Evolutionary conservation across 2,888 invertebrate species (phyloP).

Genomic region (Xanthostigma xanthostigma): DNA sequence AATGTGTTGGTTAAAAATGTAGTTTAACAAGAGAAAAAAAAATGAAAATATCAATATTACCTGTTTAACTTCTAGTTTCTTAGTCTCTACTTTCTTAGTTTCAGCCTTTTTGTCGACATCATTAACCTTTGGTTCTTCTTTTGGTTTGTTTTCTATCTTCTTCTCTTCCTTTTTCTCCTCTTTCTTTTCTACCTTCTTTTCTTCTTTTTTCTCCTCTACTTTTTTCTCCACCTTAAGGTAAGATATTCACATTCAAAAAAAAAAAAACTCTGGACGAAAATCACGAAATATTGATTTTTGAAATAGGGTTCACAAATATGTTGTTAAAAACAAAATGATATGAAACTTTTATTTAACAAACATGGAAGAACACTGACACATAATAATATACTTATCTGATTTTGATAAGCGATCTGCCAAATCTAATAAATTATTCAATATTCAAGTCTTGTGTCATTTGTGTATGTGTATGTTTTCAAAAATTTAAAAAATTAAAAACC

Average conservation of each 20-base stretch:
- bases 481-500: no score
- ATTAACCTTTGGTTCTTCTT: conserved; percentile 24
- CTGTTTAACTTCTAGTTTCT: conserved; percentile 10
- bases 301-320: background rate
- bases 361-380: background rate
- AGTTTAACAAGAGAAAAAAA: background rate
- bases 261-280: conserved; percentile 5
- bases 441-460: no score
- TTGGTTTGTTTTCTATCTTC: conserved; percentile 26
- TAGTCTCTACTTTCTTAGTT: conserved; percentile 11
- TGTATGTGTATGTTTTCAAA: no score
- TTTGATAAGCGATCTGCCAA: no score
- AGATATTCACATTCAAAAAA: conserved; percentile 6
- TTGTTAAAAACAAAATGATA: no score
- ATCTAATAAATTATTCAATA: no score
- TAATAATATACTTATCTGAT: background rate
- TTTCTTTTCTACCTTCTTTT: conserved; percentile 19
- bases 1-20: no score
- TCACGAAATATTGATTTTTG: no score
- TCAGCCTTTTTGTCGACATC: conserved; percentile 21
- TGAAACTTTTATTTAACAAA: background rate
- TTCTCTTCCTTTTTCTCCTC: conserved; percentile 25
- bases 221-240: conserved; percentile 13
- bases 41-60: background rate
- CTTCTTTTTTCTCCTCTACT: conserved; percentile 17